Conservation (phyloP, 2,113 vertebrate species). For the Ceyx melanurus region DNA sequence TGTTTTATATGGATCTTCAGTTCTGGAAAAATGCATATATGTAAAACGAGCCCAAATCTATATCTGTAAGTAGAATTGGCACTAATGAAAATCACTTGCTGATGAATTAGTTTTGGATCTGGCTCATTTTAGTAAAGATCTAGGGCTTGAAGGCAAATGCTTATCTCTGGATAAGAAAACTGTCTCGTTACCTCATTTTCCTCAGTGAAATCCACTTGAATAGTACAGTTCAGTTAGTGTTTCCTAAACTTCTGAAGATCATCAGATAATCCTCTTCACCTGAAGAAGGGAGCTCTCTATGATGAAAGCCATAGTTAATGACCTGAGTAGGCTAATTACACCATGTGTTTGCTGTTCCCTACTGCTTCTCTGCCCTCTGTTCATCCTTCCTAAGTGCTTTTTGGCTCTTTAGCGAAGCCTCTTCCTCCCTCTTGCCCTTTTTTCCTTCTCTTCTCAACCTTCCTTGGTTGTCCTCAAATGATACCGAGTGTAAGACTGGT, state of each 20-base stretch:
- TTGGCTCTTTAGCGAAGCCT: background rate
- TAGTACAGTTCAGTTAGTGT: background rate
- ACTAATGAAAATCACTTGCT: background rate
- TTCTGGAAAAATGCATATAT: background rate
- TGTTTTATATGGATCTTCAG: background rate
- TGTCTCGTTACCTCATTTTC: background rate
- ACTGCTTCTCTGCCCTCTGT: background rate
- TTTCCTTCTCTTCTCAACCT: background rate
- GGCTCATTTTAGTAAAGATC: background rate
- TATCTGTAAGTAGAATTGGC: background rate
- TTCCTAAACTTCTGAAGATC: background rate
- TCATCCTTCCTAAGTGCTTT: background rate
- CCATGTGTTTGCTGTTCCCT: background rate
- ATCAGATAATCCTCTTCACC: conserved; percentile 50
- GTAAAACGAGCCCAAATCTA: background rate
- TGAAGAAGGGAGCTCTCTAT: conserved; percentile 18
- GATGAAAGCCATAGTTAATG: background rate
- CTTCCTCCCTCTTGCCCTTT: background rate
- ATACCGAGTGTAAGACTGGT: background rate
- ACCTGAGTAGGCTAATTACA: conserved; percentile 16
- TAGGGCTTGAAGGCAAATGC: background rate
- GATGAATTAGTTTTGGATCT: background rate
- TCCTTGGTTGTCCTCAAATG: background rate
- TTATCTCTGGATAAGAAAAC: background rate
- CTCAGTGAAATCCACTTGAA: background rate